Evolutionary conservation across 2,797 vertebrate species (phyloP).

Genomic region (Garrulus glandarius): DNA sequence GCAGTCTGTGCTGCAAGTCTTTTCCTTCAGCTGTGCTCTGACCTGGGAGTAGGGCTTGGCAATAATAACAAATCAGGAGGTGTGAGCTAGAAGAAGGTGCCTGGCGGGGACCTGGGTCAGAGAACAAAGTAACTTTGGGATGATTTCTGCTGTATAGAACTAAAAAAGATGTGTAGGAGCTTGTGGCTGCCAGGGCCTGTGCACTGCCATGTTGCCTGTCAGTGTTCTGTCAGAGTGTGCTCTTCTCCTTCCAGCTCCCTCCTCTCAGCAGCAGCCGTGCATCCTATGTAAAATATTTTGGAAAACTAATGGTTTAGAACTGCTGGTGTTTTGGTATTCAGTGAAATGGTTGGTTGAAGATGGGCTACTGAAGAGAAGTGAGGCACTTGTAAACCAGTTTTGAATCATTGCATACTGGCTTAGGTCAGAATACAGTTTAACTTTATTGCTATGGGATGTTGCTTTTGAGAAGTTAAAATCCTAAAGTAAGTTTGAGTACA

Average conservation of each 20-base stretch:
- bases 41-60: background rate
- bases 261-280: background rate
- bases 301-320: background rate
- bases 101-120: background rate
- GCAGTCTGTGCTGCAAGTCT: background rate
- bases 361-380: background rate
- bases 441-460: background rate
- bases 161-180: accelerated
- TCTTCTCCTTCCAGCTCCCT: background rate
- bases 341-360: background rate
- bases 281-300: background rate
- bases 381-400: background rate
- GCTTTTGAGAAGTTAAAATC: background rate
- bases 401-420: background rate
- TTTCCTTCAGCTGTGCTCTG: background rate
- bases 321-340: background rate
- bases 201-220: background rate
- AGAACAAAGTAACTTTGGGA: background rate
- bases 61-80: background rate
- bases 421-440: background rate
- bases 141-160: background rate
- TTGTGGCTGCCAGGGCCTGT: background rate
- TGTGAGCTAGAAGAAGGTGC: background rate
- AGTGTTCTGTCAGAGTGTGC: background rate
- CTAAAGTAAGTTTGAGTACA: background rate